Percentiles rank a stretch among this genome's conserved stretches.
Evolutionary conservation across 2,113 vertebrate genomes (phyloP).

Genomic region (Tupaia tana): DNA sequence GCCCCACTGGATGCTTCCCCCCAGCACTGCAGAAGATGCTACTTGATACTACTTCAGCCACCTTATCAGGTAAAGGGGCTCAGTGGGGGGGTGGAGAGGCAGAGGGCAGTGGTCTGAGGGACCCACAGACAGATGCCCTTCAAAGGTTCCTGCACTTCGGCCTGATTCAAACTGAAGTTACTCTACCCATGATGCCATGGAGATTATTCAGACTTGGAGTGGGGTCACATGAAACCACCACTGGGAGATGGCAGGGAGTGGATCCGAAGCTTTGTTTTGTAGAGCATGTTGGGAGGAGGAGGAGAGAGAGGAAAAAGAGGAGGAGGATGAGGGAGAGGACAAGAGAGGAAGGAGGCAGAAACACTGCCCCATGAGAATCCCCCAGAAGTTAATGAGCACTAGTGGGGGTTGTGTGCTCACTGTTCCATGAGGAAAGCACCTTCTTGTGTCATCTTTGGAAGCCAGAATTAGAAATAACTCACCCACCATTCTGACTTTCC

Average conservation of each 20-base stretch:
- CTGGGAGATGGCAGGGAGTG: slow-evolving; percentile 22
- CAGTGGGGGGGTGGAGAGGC: slow-evolving; percentile 4
- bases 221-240: slow-evolving; percentile 49
- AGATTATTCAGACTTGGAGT: slow-evolving; percentile 68
- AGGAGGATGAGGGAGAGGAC: neutral
- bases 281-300: neutral
- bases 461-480: neutral
- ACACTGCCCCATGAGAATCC: neutral
- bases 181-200: slow-evolving; percentile 61
- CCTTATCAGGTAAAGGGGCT: slow-evolving; percentile 42
- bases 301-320: neutral
- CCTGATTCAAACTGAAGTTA: slow-evolving; percentile 67
- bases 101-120: slow-evolving; percentile 65
- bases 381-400: slow-evolving; percentile 33
- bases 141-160: slow-evolving; percentile 59
- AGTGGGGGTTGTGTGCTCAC: neutral
- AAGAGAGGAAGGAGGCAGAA: too few species aligned
- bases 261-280: slow-evolving; percentile 49
- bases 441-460: slow-evolving; percentile 17
- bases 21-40: slow-evolving; percentile 73
- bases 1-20: slow-evolving; percentile 71
- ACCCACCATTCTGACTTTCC: slow-evolving; percentile 6
- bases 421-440: neutral
- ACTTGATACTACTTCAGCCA: slow-evolving; percentile 64
- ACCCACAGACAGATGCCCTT: slow-evolving; percentile 67